Base-by-base conservation (phyloP, 2,888 invertebrate species). In the Glyphotaelius pellucidus region DNA sequence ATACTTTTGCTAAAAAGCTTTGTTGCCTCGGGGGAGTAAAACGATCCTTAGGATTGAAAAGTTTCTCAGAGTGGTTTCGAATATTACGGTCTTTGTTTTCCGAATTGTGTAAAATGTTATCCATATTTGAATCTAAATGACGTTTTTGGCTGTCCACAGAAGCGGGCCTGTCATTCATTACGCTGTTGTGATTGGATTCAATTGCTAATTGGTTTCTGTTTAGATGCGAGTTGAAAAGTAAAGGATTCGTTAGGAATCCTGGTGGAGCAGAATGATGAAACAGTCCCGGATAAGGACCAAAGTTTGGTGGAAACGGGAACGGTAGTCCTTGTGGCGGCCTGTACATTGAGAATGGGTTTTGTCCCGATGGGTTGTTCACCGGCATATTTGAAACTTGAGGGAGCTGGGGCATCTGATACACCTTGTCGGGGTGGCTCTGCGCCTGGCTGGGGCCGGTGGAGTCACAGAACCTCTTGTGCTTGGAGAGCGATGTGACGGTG, bases 381-480 rank as follows among this genome's bases (percentile, higher is more conserved):
- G 95, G 95, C 93, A 96, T 95, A 95, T 95, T 95, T 91, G 95
- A 94, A 91, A 96, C 93, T 15, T 95, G 94, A 2, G 96, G 95
- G 89, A 96, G 95, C 67, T 95, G 95, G 93, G 95, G 96, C 3
- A 95, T 81, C 85, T 92, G 92, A 84, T 93, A 95, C 94, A 96
- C 94, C 93, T 95, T 95, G 94, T 96, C 94, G 94, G 96, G 94
- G 93, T 96, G 95, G 94, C 96, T 95, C 91, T 95, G 95, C 94
- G 95, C 94, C 91, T 95, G 94, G 32, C 90, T 92, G 38, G 96
- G 95, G 89, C 97, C 96, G 47, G 98, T 97, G 3, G 98, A 98
- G 95, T 99, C 99, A 95, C 99, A 99, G 96, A 99, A 99, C 94
- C 99, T 97, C 95, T 99, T 99, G 95, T 99, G 99, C 94, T 99